Evolutionary conservation across 2,113 vertebrate species (phyloP), one percentile per base, ranked within the genome.

Genomic region (Lota lota): DNA sequence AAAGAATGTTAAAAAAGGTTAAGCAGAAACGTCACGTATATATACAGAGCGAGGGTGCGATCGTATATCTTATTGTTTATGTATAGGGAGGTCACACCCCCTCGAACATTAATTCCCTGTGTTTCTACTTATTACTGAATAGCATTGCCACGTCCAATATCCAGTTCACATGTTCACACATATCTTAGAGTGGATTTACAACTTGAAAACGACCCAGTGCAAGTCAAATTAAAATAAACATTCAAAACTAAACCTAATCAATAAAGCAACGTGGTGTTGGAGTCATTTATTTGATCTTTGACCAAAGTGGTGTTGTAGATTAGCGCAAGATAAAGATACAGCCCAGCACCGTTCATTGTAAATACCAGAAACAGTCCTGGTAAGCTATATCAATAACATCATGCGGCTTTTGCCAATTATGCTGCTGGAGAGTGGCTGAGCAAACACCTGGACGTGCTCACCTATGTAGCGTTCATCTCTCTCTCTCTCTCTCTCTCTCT

Each of bases 161-260:
- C 83, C 85, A 88, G 87, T 88, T 88, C 79, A 70, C 24, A 77
- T 21, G 17, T 33, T 84, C 77, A 77, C 80, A 74, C 79, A 85
- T 22, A 68, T 79, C 72, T 74, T 70, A n/a, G 68, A 74, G 0
- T 69, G 79, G 75, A 63, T 65, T 70, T 68, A 71, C 24, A 20
- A 59, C 3, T 40, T 1, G 20, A 73, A 28, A 76, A 68, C 15
- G 83, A 77, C 64, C 70, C 84, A 90, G 85, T 89, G 86, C 81
- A 89, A 85, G 74, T 79, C 12, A 64, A 77, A 59, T 47, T 75
- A 72, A 70, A 69, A 79, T 72, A 75, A 68, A 79, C 75, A 76
- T 75, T 36, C 51, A 77, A 83, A 79, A 84, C 60, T 69, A 47
- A 47, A 47, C 63, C 70, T 68, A 69, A 59, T 65, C 33, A 82